A percentile compares a stretch with the other conserved stretches of the same genome.
Evolutionary conservation across 2,797 vertebrate species (phyloP).

Genomic region (Iguana delicatissima): DNA sequence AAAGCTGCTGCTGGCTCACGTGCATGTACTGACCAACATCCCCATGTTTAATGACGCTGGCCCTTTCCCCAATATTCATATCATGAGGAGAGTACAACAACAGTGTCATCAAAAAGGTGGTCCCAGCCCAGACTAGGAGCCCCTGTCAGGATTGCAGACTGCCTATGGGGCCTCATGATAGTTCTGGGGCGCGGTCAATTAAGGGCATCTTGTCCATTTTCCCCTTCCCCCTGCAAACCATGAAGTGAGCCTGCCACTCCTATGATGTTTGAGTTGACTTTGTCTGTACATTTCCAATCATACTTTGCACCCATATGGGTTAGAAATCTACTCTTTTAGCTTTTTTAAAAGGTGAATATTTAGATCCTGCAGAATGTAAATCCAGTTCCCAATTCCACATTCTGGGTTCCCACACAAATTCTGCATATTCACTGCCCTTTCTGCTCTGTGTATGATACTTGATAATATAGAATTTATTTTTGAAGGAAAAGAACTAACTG

Average conservation of each 20-base stretch:
- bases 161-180: background rate
- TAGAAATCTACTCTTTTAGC: background rate
- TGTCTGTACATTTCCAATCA: background rate
- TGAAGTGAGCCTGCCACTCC: background rate
- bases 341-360: background rate
- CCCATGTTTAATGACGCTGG: background rate
- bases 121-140: background rate
- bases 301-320: background rate
- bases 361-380: background rate
- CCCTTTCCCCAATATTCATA: background rate
- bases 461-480: background rate
- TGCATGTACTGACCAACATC: background rate
- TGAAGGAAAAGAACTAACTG: slow-evolving; percentile 51
- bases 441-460: background rate
- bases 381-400: background rate
- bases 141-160: background rate
- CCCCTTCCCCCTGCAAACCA: background rate
- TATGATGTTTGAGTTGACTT: background rate
- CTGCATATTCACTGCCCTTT: background rate
- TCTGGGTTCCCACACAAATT: background rate
- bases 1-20: background rate
- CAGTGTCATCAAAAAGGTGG: background rate
- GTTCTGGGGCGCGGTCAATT: background rate
- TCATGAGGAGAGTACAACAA: background rate
- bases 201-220: background rate